phyloP scores from a whole-genome alignment of 2,888 invertebrate genomes.

The Eretmocerus hayati region DNA sequence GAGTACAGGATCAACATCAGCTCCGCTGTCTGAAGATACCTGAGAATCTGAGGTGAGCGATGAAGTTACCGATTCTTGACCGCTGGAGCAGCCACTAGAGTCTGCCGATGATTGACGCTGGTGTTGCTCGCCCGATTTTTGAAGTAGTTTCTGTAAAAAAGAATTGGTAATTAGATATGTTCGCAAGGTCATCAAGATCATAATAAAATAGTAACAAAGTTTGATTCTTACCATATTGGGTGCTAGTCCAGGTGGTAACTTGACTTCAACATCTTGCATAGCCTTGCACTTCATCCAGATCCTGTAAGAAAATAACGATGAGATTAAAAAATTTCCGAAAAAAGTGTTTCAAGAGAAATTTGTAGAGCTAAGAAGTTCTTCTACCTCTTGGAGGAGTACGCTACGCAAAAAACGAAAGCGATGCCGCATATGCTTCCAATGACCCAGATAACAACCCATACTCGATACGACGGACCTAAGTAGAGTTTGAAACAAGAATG shows the following conservation, averaged over 20 bases:
- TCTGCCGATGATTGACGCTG: constrained; percentile 47
- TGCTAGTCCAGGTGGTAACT: constrained; percentile 60
- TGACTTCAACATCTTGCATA: constrained; percentile 63
- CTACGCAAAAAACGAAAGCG: constrained; percentile 32
- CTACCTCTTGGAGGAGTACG: constrained; percentile 38
- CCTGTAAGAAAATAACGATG: constrained; percentile 42
- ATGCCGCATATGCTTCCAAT: constrained; percentile 31
- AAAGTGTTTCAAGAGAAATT: constrained; percentile 5
- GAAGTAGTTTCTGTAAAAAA: constrained; percentile 38
- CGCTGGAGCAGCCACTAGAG: constrained; percentile 55
- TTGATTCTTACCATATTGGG: constrained; percentile 39
- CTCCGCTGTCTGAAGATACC: constrained; percentile 46
- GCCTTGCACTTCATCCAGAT: constrained; percentile 55
- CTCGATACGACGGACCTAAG: constrained; percentile 34
- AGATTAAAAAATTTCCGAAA: background rate
- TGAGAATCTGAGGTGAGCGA: constrained; percentile 51
- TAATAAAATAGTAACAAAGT: background rate
- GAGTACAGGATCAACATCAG: constrained; percentile 32
- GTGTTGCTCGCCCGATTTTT: constrained; percentile 43
- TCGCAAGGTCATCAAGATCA: background rate
- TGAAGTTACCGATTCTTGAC: constrained; percentile 53
- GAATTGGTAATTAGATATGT: background rate
- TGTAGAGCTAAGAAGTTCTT: background rate
- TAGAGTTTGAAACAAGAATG: background rate
- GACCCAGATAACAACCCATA: constrained; percentile 37